Evolutionary conservation across 1,140 invertebrate genomes (phyloP).

Genomic region (Heliconius eleuchia): DNA sequence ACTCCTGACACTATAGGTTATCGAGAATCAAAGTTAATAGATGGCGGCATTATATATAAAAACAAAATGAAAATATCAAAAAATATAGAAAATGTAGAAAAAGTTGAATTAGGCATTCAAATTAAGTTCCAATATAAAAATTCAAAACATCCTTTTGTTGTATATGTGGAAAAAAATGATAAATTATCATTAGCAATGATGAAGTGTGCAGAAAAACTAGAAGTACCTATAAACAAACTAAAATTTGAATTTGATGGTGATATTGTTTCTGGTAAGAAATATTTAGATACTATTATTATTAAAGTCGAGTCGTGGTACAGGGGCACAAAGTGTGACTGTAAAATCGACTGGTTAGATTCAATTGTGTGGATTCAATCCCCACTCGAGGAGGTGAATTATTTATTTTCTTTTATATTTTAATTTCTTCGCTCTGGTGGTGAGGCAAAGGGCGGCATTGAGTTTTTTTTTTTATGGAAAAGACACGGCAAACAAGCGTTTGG

Average conservation of each 20-base stretch:
- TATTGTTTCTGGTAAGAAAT: conserved; percentile 50
- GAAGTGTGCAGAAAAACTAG: conserved; percentile 60
- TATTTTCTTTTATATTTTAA: too few relatives aligned
- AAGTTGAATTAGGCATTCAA: conserved; percentile 42
- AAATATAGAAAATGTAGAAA: background rate
- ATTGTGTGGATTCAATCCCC: too few relatives aligned
- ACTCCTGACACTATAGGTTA: conserved; percentile 65
- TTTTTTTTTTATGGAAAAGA: too few relatives aligned
- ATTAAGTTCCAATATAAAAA: conserved; percentile 67
- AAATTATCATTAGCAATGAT: conserved; percentile 52
- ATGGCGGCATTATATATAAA: conserved; percentile 59
- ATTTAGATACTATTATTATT: background rate
- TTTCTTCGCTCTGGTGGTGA: too few relatives aligned
- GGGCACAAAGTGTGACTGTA: too few relatives aligned
- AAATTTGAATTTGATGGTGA: conserved; percentile 74
- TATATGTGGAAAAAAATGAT: conserved; percentile 42
- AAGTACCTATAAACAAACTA: conserved; percentile 37
- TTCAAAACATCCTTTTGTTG: conserved; percentile 56
- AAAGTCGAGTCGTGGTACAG: too few relatives aligned
- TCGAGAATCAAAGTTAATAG: conserved; percentile 67
- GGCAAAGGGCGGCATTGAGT: too few relatives aligned
- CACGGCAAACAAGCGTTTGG: too few relatives aligned
- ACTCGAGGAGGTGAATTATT: too few relatives aligned
- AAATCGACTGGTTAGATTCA: too few relatives aligned
- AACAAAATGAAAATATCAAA: conserved; percentile 35